phyloP scores from a whole-genome alignment of 2,888 invertebrate genomes.

The Synergus itoensis region DNA sequence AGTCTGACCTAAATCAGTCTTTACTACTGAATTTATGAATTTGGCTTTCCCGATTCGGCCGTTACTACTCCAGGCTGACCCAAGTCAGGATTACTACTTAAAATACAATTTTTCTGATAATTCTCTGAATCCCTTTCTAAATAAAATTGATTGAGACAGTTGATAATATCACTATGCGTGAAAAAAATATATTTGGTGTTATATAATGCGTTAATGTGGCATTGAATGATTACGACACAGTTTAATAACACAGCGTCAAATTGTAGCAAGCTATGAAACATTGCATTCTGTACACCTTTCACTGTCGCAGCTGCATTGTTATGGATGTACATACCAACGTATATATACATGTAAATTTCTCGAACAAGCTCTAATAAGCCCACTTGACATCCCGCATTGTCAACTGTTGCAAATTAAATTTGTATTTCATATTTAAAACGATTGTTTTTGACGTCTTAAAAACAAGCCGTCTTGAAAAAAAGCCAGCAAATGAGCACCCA shows the following conservation, averaged over 20 bases:
- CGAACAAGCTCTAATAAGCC: conserved; percentile 32
- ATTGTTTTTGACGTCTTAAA: background rate
- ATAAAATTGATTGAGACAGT: no score
- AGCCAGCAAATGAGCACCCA: background rate
- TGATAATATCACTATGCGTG: no score
- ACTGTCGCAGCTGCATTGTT: conserved; percentile 15
- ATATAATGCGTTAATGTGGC: background rate
- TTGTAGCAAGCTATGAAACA: conserved; percentile 17
- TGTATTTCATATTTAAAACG: background rate
- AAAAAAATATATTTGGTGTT: background rate
- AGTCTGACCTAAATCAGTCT: no score
- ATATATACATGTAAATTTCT: conserved; percentile 25
- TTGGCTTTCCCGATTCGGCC: no score
- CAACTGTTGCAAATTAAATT: background rate
- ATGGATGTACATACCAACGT: conserved; percentile 11
- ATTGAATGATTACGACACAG: background rate
- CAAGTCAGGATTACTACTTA: no score
- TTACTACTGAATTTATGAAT: no score
- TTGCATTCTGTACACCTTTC: conserved; percentile 11
- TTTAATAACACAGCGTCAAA: background rate
- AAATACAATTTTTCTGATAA: no score
- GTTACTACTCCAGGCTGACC: no score
- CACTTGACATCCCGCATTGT: conserved; percentile 6
- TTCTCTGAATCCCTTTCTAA: no score
- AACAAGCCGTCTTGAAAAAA: background rate